Base-by-base conservation (phyloP, 2,113 vertebrate species). In the Ariopsis seemanni region DNA sequence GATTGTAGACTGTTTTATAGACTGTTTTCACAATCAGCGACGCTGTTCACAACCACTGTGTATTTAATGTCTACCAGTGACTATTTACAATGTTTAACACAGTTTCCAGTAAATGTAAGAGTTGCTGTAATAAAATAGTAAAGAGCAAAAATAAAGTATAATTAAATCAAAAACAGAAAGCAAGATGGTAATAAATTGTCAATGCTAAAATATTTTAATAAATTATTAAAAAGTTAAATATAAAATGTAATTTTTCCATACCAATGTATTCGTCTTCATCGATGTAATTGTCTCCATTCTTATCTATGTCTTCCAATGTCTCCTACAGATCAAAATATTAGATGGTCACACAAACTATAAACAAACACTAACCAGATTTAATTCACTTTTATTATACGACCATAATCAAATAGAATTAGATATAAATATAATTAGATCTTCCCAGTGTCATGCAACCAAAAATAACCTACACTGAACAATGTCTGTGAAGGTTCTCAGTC, bases 301-400 rank as follows among this genome's bases (percentile, higher is more conserved):
- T 99, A 94, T 99, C 98, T 82, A 99, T 98, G 93, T 99, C 98
- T 93, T 99, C 98, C 93, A 99, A 93, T 0, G 98, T 99, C 96
- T 99, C 98, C 98, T 99, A 81, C 34, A 75, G n/a, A 82, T 71
- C 30, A 52, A 12, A n/a, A 84, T 88, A 87, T 91, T 89, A 89
- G 58, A 48, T 87, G 89, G 85, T 53, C 80, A 91, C 72, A 79
- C 87, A 89, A 90, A 89, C 15, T 52, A 74, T 52, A 74, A 74
- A 48, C 50, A 50, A 30, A 17, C n/a, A n/a, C 42, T n/a, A n/a
- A 65, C 9, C 25, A 65, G 5, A 69, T 30, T 14, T 30, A 7
- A 18, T 18, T 71, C 17, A 34, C 5, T 71, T 65, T 65, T 65
- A 65, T 65, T 65, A 65, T 18, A 7, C 0, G 34, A 34, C 6